Conservation (phyloP, 92 coral and sea anemone species). For the Paragorgia papillata region DNA sequence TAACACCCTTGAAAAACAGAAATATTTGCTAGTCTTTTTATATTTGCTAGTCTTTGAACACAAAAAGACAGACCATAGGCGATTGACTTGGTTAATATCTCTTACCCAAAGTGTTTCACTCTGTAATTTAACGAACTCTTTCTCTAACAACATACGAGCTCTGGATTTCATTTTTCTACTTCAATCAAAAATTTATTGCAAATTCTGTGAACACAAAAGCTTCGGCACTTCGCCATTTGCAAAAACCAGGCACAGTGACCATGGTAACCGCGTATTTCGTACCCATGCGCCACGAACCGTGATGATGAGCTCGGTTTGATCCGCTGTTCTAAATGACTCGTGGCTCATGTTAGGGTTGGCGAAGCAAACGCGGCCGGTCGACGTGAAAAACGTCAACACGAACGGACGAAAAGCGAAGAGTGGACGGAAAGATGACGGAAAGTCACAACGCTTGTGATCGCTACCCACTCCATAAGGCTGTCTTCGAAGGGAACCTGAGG, state of each 20-base stretch:
- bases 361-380: no score
- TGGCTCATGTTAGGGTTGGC: neutral
- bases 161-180: slow-evolving; percentile 76
- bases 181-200: neutral
- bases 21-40: no score
- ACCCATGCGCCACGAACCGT: neutral
- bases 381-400: no score
- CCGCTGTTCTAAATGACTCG: neutral
- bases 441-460: slow-evolving; percentile 56
- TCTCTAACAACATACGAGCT: slow-evolving; percentile 88
- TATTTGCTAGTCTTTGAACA: no score
- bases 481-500: slow-evolving; percentile 93
- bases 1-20: slow-evolving; percentile 66
- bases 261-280: slow-evolving; percentile 11
- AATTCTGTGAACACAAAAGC: neutral
- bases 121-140: slow-evolving; percentile 79
- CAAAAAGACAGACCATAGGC: no score
- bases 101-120: slow-evolving; percentile 90
- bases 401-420: no score
- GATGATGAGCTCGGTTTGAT: no score
- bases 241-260: neutral
- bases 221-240: neutral
- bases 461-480: slow-evolving; percentile 91
- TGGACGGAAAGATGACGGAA: slow-evolving; percentile 51
- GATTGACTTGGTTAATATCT: neutral